Evolutionary conservation across 23 tunicate species (phyloP).

Genomic region (Trididemnum nubilum): DNA sequence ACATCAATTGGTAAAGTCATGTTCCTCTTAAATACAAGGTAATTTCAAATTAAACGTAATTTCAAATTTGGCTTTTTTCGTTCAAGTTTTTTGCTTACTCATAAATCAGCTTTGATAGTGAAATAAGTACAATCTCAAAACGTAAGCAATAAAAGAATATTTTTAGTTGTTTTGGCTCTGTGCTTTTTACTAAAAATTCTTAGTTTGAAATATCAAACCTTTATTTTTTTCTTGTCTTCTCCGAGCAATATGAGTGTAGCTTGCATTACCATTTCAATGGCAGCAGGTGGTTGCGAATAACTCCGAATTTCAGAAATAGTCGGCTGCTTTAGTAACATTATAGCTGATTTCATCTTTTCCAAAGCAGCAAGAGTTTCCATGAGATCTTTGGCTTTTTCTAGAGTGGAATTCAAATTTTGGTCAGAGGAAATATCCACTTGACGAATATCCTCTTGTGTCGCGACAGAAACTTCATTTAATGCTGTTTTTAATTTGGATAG

Average conservation of each 20-base stretch:
- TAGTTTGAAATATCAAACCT: too few species aligned
- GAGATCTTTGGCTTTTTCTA: slow-evolving; percentile 8
- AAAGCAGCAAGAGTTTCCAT: not conserved
- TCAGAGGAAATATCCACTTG: not conserved
- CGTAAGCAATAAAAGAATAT: too few species aligned
- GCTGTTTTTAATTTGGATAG: not conserved
- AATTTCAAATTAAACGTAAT: too few species aligned
- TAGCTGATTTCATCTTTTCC: slow-evolving; percentile 19
- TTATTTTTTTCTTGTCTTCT: not conserved
- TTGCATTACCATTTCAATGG: not conserved
- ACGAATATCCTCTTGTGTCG: not conserved
- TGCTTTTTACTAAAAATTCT: too few species aligned
- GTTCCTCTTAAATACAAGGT: too few species aligned
- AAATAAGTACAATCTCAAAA: too few species aligned
- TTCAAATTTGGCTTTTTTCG: too few species aligned
- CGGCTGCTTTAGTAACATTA: slow-evolving; percentile 13
- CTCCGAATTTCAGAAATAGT: slow-evolving; percentile 20
- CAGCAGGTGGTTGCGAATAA: slow-evolving; percentile 10
- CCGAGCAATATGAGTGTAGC: slow-evolving; percentile 9
- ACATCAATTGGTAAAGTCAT: too few species aligned
- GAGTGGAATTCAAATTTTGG: not conserved
- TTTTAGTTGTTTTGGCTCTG: too few species aligned
- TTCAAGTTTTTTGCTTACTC: too few species aligned
- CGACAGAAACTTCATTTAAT: not conserved
- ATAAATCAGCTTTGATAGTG: too few species aligned